Evolutionary conservation across 2,888 invertebrate species (phyloP).

Genomic region (Drosophila kuntzei): DNA sequence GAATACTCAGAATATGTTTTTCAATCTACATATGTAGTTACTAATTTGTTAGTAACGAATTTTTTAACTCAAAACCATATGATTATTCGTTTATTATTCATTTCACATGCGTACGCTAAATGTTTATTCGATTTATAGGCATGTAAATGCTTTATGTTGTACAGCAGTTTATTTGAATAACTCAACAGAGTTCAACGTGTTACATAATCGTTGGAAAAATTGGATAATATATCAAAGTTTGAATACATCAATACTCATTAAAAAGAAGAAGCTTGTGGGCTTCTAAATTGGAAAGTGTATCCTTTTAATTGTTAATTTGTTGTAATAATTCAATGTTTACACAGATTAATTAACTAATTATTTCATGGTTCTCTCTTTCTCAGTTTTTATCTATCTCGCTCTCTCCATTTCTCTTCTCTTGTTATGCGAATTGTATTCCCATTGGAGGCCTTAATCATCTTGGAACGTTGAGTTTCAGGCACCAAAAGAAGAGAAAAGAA

Average conservation of each 20-base stretch:
- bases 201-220: neutral
- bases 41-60: slow-evolving; percentile 53
- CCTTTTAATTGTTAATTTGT: neutral
- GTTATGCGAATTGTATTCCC: slow-evolving; percentile 2
- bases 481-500: neutral
- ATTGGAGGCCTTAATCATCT: slow-evolving; percentile 8
- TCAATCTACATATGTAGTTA: slow-evolving; percentile 8
- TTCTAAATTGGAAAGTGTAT: neutral
- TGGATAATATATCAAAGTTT: neutral
- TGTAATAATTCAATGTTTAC: slow-evolving; percentile 7
- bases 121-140: slow-evolving; percentile 14
- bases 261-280: too few relatives aligned
- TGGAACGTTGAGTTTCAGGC: slow-evolving; percentile 17
- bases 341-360: slow-evolving; percentile 24
- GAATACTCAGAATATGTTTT: slow-evolving; percentile 8
- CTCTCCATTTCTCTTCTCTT: neutral
- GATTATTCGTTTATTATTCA: slow-evolving; percentile 38
- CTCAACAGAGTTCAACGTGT: neutral
- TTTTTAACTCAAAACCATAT: slow-evolving; percentile 19
- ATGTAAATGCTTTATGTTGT: slow-evolving; percentile 25
- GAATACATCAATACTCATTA: neutral
- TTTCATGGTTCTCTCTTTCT: neutral
- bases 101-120: slow-evolving; percentile 46
- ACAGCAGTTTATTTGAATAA: neutral
- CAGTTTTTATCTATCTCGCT: too few relatives aligned